Evolutionary conservation across 2,888 invertebrate genomes (phyloP).

Genomic region (Monoplex corrugatus): DNA sequence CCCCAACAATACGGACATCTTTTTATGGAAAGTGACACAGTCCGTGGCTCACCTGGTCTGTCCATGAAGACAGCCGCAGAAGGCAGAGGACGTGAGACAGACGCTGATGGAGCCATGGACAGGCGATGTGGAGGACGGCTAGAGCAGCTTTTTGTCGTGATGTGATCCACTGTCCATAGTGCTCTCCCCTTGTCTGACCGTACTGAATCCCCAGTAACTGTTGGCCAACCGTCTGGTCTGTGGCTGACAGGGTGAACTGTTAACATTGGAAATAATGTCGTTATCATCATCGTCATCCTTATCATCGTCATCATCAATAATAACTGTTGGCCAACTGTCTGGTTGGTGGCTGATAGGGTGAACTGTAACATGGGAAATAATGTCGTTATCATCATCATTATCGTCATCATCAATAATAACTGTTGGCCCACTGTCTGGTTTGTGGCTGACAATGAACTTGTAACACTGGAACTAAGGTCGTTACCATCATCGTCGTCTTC

Average conservation of each 20-base stretch:
- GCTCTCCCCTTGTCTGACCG: conserved; percentile 59
- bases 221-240: conserved; percentile 89
- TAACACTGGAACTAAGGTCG: no score
- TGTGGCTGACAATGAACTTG: no score
- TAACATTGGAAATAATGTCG: not conserved
- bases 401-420: no score
- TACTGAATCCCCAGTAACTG: conserved; percentile 90
- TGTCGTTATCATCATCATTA: no score
- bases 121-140: conserved; percentile 72
- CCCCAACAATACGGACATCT: no score
- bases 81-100: conserved; percentile 62
- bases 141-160: conserved; percentile 71
- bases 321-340: no score
- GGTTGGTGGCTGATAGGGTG: no score
- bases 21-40: no score
- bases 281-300: not conserved
- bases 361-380: no score
- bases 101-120: conserved; percentile 76
- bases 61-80: conserved; percentile 60
- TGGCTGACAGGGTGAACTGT: conserved; percentile 72
- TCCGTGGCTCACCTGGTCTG: conserved; percentile 62
- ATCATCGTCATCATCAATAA: no score
- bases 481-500: no score
- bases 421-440: no score
- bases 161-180: conserved; percentile 61